Evolutionary conservation across 2,113 vertebrate genomes (phyloP).

Genomic region (Campylorhamphus procurvoides): DNA sequence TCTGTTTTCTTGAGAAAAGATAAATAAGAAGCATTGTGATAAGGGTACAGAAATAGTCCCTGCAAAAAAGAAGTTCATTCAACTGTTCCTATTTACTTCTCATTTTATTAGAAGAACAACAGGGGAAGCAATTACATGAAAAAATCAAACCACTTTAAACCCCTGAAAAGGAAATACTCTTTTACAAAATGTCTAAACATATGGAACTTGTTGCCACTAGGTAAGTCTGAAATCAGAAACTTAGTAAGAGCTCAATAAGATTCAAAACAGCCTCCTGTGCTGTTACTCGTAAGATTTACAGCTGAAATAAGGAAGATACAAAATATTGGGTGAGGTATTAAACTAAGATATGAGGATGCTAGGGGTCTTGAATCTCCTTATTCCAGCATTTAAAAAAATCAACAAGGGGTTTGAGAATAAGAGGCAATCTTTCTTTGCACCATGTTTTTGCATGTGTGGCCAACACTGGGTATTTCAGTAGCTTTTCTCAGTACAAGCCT

Average conservation of each 20-base stretch:
- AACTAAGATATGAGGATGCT: background rate
- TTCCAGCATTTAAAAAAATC: background rate
- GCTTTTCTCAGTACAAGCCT: background rate
- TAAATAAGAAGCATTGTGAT: constrained; percentile 34
- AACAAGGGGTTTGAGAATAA: background rate
- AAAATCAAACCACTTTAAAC: background rate
- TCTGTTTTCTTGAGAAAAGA: constrained; percentile 36
- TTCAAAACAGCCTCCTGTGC: background rate
- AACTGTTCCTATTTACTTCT: constrained; percentile 34
- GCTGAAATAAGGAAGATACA: background rate
- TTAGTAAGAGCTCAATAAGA: background rate
- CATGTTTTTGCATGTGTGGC: fast-evolving
- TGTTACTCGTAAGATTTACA: background rate
- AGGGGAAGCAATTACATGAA: background rate
- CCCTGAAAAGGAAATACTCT: background rate
- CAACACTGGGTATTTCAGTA: background rate
- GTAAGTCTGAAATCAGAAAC: background rate
- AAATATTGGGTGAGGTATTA: background rate
- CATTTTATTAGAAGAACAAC: constrained; percentile 40
- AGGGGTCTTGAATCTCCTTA: background rate
- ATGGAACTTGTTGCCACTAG: background rate
- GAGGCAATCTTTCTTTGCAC: background rate
- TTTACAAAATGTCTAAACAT: constrained; percentile 19
- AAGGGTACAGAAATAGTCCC: constrained; percentile 25
- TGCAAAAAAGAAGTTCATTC: background rate